Base-by-base conservation (phyloP, 2,113 vertebrate genomes). In the Microtus montanus region DNA sequence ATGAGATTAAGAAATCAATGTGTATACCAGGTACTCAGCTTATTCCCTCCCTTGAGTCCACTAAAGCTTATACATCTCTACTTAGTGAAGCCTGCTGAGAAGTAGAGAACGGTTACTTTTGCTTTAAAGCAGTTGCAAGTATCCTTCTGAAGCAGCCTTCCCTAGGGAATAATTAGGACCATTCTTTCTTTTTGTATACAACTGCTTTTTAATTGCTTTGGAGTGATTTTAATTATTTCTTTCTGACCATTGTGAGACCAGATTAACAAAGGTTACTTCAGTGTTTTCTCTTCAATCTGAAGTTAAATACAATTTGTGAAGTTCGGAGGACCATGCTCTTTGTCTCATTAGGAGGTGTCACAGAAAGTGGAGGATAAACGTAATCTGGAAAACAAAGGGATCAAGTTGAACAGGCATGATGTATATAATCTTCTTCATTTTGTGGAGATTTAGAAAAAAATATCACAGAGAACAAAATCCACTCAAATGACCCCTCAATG, bases 151-250 rank as follows among this genome's bases (percentile, higher is more conserved):
- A 96, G 79, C 61, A n/a, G 84, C 79, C 77, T 94, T 96, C 96
- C 97, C 95, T 82, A 54, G 85, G 85, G 96, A 90, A 94, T 85
- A 94, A 97, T 98, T 96, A 97, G n/a, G 77, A 52, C 49, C 93
- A 93, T 88, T 96, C 90, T 93, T 90, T 26, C 58, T 86, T 78
- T 95, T 73, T 93, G 64, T 68, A 86, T 66, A 90, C 80, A 94
- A 93, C 94, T 90, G 88, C 73, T 96, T 96, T 96, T 96, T 97
- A 97, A 96, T 95, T 86, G 80, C 90, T 96, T 94, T 94, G 93
- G 96, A 96, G 96, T 94, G 75, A 30, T 22, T 83, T 28, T 94
- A 97, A 96, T 97, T 96, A 92, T 96, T 95, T 96, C 90, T 86
- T 66, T 82, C 90, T 95, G 95, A 93, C 96, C 90, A 47, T 44